Percentiles rank a stretch among this genome's conserved stretches.
Conservation (phyloP, 2,888 invertebrate species). For the Saturnia japonica region DNA sequence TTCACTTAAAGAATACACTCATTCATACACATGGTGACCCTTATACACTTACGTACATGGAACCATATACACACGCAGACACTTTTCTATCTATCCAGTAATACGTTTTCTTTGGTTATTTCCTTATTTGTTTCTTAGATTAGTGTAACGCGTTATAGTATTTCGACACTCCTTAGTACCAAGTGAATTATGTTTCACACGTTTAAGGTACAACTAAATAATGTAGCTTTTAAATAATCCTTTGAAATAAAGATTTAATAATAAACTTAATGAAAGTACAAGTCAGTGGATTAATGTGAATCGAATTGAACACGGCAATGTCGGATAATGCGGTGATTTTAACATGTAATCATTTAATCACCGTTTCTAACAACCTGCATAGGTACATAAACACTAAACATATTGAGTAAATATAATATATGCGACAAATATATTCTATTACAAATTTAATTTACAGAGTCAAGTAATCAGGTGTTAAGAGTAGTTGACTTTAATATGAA, state of each 20-base stretch:
- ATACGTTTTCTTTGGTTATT: too few species aligned
- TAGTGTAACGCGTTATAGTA: not conserved
- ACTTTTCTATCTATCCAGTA: not conserved
- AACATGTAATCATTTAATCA: not conserved
- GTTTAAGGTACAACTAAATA: not conserved
- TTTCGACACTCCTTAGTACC: not conserved
- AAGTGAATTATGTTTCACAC: not conserved
- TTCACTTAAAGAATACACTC: too few species aligned
- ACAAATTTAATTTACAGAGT: not conserved
- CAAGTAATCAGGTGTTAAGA: not conserved
- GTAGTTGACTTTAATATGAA: not conserved
- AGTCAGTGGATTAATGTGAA: not conserved
- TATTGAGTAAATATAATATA: slow-evolving; percentile 1
- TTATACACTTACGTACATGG: too few species aligned
- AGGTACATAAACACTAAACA: not conserved
- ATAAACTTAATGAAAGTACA: not conserved
- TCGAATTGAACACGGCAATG: not conserved
- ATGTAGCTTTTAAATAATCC: not conserved
- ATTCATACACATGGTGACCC: too few species aligned
- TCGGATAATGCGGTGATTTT: not conserved
- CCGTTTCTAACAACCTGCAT: not conserved
- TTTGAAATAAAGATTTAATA: not conserved
- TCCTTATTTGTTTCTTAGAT: too few species aligned
- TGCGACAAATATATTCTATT: not conserved
- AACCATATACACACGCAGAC: too few species aligned